A percentile compares a stretch with the other conserved stretches of the same genome.
Conservation (phyloP, 2,113 vertebrate genomes). For the Trematocara nigrifrons region DNA sequence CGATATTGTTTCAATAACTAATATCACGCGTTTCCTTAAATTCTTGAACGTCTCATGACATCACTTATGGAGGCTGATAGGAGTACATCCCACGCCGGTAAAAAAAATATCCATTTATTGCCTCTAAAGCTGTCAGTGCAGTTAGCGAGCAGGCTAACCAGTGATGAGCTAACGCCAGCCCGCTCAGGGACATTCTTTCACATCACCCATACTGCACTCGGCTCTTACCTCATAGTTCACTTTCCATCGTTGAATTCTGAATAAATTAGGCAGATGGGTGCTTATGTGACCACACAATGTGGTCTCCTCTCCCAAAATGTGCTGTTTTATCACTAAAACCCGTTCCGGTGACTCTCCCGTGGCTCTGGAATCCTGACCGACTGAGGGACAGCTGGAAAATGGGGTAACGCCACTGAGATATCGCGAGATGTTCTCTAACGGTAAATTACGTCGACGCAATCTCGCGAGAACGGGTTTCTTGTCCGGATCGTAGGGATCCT, state of each 20-base stretch:
- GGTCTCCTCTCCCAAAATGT: background rate
- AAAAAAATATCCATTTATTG: background rate
- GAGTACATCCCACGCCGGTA: background rate
- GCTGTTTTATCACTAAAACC: slow-evolving; percentile 12
- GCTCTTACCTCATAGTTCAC: slow-evolving; percentile 61
- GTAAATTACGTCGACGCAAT: fast-evolving
- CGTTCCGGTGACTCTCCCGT: slow-evolving; percentile 29
- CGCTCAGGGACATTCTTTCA: slow-evolving; percentile 50
- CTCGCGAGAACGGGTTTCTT: slow-evolving; percentile 25
- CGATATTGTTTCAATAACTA: background rate
- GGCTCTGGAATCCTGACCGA: slow-evolving; percentile 45
- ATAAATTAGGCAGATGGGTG: background rate
- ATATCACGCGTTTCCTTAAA: background rate
- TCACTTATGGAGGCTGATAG: background rate
- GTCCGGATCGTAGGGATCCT: background rate
- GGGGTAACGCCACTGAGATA: slow-evolving; percentile 45
- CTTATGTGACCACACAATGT: background rate
- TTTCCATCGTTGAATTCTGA: slow-evolving; percentile 17
- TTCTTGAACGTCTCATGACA: background rate
- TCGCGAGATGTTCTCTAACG: slow-evolving; percentile 11
- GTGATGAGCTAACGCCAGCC: slow-evolving; percentile 48
- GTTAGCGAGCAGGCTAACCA: slow-evolving; percentile 42
- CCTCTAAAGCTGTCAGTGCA: background rate
- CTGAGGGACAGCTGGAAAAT: slow-evolving; percentile 64
- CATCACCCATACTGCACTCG: slow-evolving; percentile 10